Evolutionary conservation across 2,113 vertebrate genomes (phyloP), one percentile per base, ranked within the genome.

Genomic region (Nyctibius bracteatus): DNA sequence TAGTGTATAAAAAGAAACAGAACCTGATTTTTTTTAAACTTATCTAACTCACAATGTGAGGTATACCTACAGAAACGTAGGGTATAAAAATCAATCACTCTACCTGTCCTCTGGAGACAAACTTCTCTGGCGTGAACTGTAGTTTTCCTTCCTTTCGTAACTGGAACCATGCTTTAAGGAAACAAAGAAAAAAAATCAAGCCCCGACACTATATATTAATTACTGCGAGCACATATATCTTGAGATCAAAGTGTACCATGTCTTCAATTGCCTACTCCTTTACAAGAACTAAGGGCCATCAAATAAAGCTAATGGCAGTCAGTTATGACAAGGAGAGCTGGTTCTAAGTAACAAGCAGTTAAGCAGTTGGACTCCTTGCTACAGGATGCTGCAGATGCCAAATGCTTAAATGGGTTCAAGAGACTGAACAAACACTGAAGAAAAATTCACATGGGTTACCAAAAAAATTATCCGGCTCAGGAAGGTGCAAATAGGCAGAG

Each of bases 21-120:
- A 71, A 74, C 1, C 23, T 20, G 17, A 5, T 19, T 35, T 22
- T 65, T n/a, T 62, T 22, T 30, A 46, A 65, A 49, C 7, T 21
- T 74, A 19, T 21, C 25, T 63, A 79, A 49, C 17, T 66, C 12
- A 21, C 8, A 78, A 8, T 19, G 2, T 37, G 33, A 83, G 5
- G 13, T 58, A 15, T 4, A 44, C 7, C 82, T 7, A 67, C 30
- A 68, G 33, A 63, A 58, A 4, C 49, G 35, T 28, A 91, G 31
- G 8, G 55, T 22, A 86, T 25, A 65, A 67, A 80, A 71, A n/a
- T 44, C 17, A 73, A 41, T 73, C 51, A 62, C 18, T 82, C 62
- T 98, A 98, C 98, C 98, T 98, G 90, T 98, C 97, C 81, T 98
- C 98, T 85, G 98, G 98, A 92, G 98, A 98, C 57, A 98, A 96